Evolutionary conservation across 2,888 invertebrate genomes (phyloP).

Genomic region (Tipula lateralis): DNA sequence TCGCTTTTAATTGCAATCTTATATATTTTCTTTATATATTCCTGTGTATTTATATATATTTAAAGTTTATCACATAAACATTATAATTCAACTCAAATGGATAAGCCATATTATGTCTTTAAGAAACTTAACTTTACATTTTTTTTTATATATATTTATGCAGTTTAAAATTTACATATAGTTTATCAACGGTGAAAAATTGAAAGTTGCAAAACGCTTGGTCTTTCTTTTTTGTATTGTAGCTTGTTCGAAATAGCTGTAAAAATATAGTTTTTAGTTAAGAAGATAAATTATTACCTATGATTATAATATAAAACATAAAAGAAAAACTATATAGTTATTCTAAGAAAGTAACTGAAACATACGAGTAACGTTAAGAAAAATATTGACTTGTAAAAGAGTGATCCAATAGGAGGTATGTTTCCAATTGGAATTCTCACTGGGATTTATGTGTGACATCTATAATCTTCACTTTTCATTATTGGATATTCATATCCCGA

Average conservation of each 20-base stretch:
- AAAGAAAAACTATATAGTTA: not conserved
- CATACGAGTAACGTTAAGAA: no score
- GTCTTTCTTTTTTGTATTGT: not conserved
- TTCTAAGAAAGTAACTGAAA: slow-evolving; percentile 13
- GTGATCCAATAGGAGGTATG: no score
- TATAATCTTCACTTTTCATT: no score
- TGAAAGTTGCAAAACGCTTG: slow-evolving; percentile 3
- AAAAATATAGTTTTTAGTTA: not conserved
- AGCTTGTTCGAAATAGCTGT: not conserved
- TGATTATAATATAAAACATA: not conserved
- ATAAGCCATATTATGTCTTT: not conserved
- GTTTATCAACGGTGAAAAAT: not conserved
- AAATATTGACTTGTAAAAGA: no score
- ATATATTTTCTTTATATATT: no score
- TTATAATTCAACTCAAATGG: not conserved
- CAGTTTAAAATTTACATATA: slow-evolving; percentile 19
- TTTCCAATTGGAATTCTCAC: no score
- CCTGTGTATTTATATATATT: not conserved
- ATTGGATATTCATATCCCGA: no score
- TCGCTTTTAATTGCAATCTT: not conserved
- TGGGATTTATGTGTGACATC: no score
- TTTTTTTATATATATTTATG: not conserved
- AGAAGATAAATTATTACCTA: not conserved
- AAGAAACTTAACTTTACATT: not conserved
- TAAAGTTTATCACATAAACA: not conserved